Conservation (phyloP, 1,140 invertebrate genomes). For the Saccostrea cuccullata region DNA sequence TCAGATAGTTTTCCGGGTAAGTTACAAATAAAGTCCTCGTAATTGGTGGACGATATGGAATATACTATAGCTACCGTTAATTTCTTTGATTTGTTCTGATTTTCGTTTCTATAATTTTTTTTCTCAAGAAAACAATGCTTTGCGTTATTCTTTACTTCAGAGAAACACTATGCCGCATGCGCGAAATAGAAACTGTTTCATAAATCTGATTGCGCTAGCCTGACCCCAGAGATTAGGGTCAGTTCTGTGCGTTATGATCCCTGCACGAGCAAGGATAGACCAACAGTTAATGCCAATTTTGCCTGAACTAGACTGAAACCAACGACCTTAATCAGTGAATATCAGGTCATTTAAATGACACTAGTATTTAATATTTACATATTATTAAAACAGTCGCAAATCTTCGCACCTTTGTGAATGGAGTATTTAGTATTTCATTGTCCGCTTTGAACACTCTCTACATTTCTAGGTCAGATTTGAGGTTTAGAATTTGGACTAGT, state of each 20-base stretch:
- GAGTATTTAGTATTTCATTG: not conserved
- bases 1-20: too few species aligned
- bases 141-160: too few species aligned
- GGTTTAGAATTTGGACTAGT: not conserved
- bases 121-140: too few species aligned
- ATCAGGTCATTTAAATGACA: slow-evolving; percentile 23
- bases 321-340: not conserved
- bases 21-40: too few species aligned
- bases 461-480: slow-evolving; percentile 2
- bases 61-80: too few species aligned
- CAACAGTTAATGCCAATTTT: not conserved
- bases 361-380: not conserved
- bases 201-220: not conserved
- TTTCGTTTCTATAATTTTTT: too few species aligned
- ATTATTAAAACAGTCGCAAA: not conserved
- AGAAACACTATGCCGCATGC: too few species aligned
- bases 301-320: not conserved
- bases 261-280: not conserved
- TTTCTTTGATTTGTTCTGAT: too few species aligned
- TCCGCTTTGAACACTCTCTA: not conserved
- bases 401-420: not conserved
- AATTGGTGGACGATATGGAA: too few species aligned
- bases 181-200: not conserved
- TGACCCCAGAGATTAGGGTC: not conserved
- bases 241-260: not conserved